Conservation (phyloP, 2,797 vertebrate genomes). For the Garrulus glandarius region DNA sequence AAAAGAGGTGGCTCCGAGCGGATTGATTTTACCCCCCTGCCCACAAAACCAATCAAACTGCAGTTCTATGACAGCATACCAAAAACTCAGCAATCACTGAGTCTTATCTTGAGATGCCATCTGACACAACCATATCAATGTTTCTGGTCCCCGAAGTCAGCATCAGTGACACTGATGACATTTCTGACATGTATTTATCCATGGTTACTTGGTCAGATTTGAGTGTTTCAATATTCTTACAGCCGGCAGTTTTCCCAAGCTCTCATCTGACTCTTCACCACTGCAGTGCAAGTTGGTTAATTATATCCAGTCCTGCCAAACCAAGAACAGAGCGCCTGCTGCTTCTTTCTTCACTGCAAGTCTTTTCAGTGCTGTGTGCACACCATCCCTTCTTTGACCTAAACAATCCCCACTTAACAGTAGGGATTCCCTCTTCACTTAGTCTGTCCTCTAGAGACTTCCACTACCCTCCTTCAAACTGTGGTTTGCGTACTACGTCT, state of each 20-base stretch:
- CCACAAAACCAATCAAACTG: background rate
- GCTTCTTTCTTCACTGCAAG: background rate
- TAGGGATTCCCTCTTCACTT: background rate
- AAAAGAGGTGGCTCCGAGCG: background rate
- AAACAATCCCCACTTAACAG: background rate
- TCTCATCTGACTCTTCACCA: background rate
- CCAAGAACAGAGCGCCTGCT: background rate
- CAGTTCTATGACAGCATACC: background rate
- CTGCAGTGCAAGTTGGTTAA: background rate
- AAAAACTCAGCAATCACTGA: background rate
- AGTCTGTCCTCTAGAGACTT: background rate
- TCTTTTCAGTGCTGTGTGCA: background rate
- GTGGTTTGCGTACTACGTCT: background rate
- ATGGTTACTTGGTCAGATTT: background rate
- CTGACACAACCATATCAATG: background rate
- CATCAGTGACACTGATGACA: background rate
- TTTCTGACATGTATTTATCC: background rate
- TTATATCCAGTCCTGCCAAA: background rate
- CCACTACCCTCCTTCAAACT: background rate
- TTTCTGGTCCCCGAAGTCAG: background rate
- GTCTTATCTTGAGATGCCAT: background rate
- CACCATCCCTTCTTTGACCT: background rate
- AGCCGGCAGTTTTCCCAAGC: background rate
- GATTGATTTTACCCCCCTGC: fast-evolving
- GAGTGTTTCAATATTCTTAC: background rate